These are phyloP conservation scores for Nemopilema nomurai DNA, from an alignment of 30 jellyfish, hydroid and myxozoan genomes.

Conservation along the genomic window DNA sequence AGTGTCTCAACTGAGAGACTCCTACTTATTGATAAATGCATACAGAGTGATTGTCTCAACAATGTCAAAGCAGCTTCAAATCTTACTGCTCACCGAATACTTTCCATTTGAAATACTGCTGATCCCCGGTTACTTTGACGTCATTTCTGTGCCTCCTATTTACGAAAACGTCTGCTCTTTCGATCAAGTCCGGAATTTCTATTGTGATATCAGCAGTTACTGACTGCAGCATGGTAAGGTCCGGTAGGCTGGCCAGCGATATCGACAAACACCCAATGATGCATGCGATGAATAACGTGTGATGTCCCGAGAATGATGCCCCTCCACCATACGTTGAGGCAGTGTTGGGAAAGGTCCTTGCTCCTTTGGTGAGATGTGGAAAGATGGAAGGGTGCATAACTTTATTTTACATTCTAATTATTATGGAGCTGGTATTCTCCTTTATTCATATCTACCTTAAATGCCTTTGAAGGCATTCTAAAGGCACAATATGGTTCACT, in stretches of 20 bases:
- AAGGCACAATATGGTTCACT: too few species aligned
- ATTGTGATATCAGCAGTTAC: constrained; percentile 53
- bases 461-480: too few species aligned
- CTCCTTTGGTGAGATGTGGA: background rate
- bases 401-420: too few species aligned
- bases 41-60: background rate
- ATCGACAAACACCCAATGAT: constrained; percentile 15
- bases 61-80: background rate
- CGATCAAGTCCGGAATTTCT: constrained; percentile 38
- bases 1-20: too few species aligned
- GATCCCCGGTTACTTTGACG: constrained; percentile 40
- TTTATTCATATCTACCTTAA: too few species aligned
- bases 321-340: background rate
- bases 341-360: background rate
- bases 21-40: too few species aligned
- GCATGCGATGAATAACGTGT: constrained; percentile 14
- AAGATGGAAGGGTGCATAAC: too few species aligned
- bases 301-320: constrained; percentile 2
- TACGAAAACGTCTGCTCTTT: constrained; percentile 14
- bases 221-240: constrained; percentile 19
- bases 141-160: constrained; percentile 27
- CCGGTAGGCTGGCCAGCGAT: constrained; percentile 16
- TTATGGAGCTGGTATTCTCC: too few species aligned
- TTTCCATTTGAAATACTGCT: constrained; percentile 14
- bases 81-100: constrained; percentile 37